Base-by-base conservation (phyloP, 2,797 vertebrate species). In the Saxicola maurus region DNA sequence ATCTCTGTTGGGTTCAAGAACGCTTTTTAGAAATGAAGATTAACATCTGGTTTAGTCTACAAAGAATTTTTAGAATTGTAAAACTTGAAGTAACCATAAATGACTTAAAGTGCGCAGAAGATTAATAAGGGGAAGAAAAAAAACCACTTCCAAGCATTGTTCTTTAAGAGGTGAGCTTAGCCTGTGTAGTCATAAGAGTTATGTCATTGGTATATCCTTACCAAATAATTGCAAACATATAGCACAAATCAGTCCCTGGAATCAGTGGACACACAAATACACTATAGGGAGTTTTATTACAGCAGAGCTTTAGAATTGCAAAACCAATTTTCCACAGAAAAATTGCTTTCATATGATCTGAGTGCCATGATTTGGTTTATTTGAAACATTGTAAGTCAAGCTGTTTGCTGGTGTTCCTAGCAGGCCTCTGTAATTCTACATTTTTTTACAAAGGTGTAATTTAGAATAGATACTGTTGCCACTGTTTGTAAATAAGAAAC, bases 131-230 rank as follows among this genome's bases (percentile, higher is more conserved):
- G 51, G 52, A 74, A 72, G 72, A 89, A 94, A 74, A 4, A 12
- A 45, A 21, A 13, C 6, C 37, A 87, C 46, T 95, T 87, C 38
- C 43, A 73, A 75, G 76, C 48, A 42, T 95, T 96, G 86, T 91
- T 96, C 64, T 91, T 72, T 77, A 92, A 86, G 87, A 95, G 93
- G 87, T 96, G 61, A 96, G 64, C 59, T 95, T 96, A 94, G 91
- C 86, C 91, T 45, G 37, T 87, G 7, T 91, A 93, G 90, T 94
- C 25, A 23, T 48, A 59, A 19, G 77, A 76, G 49, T 96, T 95
- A 92, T 86, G 87, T 93, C 93, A 94, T 35, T 79, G 94, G 75
- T 85, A 69, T 97, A 95, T 95, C 86, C 89, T 95, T 94, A 83
- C 76, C 10, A n/a, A 94, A 66, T 92, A 96, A 86, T 81, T 91